Evolutionary conservation across 2,888 invertebrate species (phyloP).

Genomic region (Taphrorychus bicolor): DNA sequence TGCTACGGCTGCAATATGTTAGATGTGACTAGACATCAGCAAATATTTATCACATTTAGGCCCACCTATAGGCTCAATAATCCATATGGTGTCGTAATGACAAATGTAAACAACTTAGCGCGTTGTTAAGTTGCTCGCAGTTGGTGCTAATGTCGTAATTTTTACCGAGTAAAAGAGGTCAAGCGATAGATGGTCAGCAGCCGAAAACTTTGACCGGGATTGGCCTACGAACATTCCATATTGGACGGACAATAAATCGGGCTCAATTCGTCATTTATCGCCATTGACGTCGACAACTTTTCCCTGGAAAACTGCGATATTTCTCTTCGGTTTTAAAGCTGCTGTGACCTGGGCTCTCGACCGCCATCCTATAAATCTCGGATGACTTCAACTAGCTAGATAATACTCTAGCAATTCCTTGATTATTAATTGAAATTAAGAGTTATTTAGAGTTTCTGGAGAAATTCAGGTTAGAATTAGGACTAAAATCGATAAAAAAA

Average conservation of each 20-base stretch:
- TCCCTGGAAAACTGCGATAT: slow-evolving; percentile 20
- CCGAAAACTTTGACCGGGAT: slow-evolving; percentile 15
- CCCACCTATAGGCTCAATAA: background rate
- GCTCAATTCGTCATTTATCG: slow-evolving; percentile 26
- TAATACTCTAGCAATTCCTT: background rate
- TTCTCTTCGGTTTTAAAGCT: slow-evolving; percentile 21
- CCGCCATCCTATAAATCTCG: slow-evolving; percentile 11
- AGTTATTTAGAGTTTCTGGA: too few relatives aligned
- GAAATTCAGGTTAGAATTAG: too few relatives aligned
- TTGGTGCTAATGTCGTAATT: background rate
- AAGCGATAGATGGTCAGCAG: background rate
- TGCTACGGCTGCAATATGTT: background rate
- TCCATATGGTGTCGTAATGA: background rate
- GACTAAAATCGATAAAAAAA: too few relatives aligned
- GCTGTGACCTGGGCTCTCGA: background rate
- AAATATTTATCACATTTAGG: background rate
- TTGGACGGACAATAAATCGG: slow-evolving; percentile 22
- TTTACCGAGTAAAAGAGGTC: background rate
- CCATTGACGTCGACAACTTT: slow-evolving; percentile 25
- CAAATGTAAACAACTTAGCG: background rate
- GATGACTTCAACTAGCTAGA: slow-evolving; percentile 5
- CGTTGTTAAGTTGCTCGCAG: background rate
- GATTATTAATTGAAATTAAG: too few relatives aligned
- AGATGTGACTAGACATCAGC: background rate
- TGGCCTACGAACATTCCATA: slow-evolving; percentile 19